Evolutionary conservation across 2,888 invertebrate species (phyloP), one percentile per base, ranked within the genome.

Genomic region (Orthosia incerta): DNA sequence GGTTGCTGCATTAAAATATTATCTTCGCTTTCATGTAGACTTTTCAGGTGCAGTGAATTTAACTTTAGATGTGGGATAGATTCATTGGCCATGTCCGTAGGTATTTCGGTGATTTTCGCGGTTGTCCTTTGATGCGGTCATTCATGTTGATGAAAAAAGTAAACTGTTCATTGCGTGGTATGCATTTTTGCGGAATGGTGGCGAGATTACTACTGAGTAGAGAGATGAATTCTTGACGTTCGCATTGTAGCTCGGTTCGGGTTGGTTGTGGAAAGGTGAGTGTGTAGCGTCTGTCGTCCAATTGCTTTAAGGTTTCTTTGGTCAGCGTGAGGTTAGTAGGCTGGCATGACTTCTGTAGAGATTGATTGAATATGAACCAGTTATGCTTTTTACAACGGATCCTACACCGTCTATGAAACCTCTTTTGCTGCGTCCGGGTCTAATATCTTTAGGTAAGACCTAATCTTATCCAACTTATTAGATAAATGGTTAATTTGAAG

Each of bases 161-260:
- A 4, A 66, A 55, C 15, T 11, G 46, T 4, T 56, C 56, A 16
- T n/a, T 66, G 26, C 45, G 46, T 66, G 56, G 56, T 56, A 56
- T 3, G 9, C 65, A 66, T 23, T 56, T 56, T 45, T 56, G 65
- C 15, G 56, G 65, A 9, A 66, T 46, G 11, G 65, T 66, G 3
- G 65, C 55, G 12, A 65, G 65, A 55, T 65, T 45, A 55, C 55
- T 65, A 18, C 18, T 55, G 5, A 20, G 63, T 11, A 64, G n/a
- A 2, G 63, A 51, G 20, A 64, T 64, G 64, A 39, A 39, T 39
- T 39, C 39, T 39, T 39, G 39, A 39, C 39, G 31, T 7, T 39
- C 39, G 39, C 39, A 39, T 39, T 39, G 39, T 39, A 39, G 39
- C 39, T 39, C 9, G 39, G 39, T 39, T 39, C 39, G 9, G 39